phyloP scores from a whole-genome alignment of 2,888 invertebrate genomes.

The Tricholauxania praeusta region DNA sequence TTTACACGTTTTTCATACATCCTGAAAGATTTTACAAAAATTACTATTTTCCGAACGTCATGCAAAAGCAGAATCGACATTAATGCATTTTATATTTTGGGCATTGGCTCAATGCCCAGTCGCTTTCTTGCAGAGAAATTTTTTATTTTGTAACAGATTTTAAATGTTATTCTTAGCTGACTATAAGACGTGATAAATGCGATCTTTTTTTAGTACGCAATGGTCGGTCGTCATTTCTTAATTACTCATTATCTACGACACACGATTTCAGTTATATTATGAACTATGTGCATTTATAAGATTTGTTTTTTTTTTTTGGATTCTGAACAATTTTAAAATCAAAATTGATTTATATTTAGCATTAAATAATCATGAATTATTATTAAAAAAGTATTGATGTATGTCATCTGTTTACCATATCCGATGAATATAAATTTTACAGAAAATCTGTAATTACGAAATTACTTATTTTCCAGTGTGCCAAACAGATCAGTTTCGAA shows the following conservation, averaged over 20 bases:
- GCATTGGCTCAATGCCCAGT: constrained; percentile 16
- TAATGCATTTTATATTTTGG: constrained; percentile 5
- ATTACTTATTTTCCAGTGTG: not conserved
- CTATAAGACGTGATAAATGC: not conserved
- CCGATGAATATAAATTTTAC: not conserved
- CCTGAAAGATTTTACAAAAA: no score
- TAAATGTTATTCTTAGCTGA: constrained; percentile 16
- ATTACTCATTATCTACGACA: no score
- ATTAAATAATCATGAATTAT: not conserved
- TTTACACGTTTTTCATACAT: no score
- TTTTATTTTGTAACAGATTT: not conserved
- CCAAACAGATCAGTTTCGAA: not conserved
- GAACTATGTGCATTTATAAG: no score
- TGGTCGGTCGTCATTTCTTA: no score
- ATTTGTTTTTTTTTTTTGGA: no score
- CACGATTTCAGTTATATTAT: no score
- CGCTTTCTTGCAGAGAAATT: not conserved
- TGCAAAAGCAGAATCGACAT: not conserved
- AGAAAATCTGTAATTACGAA: not conserved
- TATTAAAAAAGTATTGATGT: not conserved
- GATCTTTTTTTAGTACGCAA: not conserved
- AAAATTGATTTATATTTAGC: no score
- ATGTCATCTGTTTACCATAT: not conserved
- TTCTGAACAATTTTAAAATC: no score
- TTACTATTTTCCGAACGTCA: no score